Evolutionary conservation across 2,113 vertebrate genomes (phyloP), one percentile per base, ranked within the genome.

Genomic region (Smithornis capensis): DNA sequence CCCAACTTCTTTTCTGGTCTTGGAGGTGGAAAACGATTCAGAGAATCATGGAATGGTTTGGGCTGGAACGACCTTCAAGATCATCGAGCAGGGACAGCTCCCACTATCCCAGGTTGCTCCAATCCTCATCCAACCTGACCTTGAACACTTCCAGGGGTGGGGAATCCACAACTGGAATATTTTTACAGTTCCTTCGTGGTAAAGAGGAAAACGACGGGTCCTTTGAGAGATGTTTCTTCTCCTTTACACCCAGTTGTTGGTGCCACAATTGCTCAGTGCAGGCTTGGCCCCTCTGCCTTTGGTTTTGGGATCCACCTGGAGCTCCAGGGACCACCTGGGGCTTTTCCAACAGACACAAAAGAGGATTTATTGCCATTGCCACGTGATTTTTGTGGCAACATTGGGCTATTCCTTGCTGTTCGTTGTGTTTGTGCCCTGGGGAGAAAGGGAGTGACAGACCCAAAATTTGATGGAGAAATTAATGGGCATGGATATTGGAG

Each of bases 401-500:
- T 13, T 7, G 7, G 35, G 12, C 24, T 31, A 15, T 8, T 59
- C 60, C 42, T 77, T 70, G 3, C 53, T 29, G 3, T 2, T 24
- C 38, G 31, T 50, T 50, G 4, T 63, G 12, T 9, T 8, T 0
- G 7, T n/a, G 35, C 80, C 79, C 22, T 1, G 1, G 71, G 52
- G 79, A 7, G 53, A 37, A 74, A 21, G 35, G 40, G 47, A 42
- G 14, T 27, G 56, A 56, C 19, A 69, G 75, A 24, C 67, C 33
- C 77, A 60, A 77, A 35, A 62, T 88, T 22, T 92, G 90, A 88
- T 93, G 10, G 52, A 53, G 44, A 88, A 88, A 93, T 94, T 93
- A 92, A 92, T 93, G 88, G 67, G 21, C 8, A 33, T 86, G 14
- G 31, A 67, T 63, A 67, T 33, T 7, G 25, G 62, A 83, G 64